These are phyloP conservation scores for Trachelus iudaicus DNA, from an alignment of 2,888 invertebrate species.

Conservation along the genomic window DNA sequence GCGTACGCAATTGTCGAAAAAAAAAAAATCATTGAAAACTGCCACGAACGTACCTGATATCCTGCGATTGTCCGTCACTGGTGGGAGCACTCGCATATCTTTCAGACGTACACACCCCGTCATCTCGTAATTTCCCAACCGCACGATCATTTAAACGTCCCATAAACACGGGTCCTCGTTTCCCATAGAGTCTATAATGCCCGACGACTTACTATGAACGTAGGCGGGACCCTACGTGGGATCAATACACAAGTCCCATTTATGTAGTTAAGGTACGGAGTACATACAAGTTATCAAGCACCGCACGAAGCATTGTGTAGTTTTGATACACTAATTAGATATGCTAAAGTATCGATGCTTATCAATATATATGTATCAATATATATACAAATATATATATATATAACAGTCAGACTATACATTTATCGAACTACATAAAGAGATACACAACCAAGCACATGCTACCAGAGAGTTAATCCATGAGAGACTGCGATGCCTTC, in stretches of 20 bases:
- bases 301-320: neutral
- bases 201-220: neutral
- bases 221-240: neutral
- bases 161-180: neutral
- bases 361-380: neutral
- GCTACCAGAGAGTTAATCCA: constrained; percentile 1
- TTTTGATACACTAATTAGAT: neutral
- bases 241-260: neutral
- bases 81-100: neutral
- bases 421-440: neutral
- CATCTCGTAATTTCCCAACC: neutral
- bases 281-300: neutral
- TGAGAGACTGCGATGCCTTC: neutral
- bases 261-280: neutral
- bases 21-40: neutral
- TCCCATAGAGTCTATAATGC: neutral
- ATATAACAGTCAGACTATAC: neutral
- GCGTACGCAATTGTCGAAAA: neutral
- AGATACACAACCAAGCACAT: neutral
- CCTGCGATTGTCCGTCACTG: neutral
- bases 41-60: neutral
- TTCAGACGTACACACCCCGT: neutral
- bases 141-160: neutral
- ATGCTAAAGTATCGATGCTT: neutral
- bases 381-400: neutral